Conservation (phyloP, 1,140 invertebrate species). For the Papilio aristodemus region DNA sequence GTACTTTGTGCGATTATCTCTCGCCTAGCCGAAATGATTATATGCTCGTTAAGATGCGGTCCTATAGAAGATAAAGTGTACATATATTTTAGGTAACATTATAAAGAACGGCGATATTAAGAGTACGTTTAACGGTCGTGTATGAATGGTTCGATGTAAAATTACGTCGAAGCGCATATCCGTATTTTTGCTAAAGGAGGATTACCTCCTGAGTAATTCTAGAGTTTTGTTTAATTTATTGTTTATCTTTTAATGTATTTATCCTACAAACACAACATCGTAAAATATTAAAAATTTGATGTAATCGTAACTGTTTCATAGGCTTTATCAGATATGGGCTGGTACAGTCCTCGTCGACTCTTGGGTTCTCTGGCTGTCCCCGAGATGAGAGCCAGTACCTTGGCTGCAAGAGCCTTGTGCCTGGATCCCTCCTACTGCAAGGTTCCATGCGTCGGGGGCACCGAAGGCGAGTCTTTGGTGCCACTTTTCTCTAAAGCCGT, state of each 20-base stretch:
- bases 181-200: too few species aligned
- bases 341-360: conserved; percentile 67
- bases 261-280: too few species aligned
- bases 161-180: too few species aligned
- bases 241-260: too few species aligned
- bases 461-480: conserved; percentile 65
- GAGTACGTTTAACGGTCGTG: too few species aligned
- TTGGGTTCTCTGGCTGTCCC: conserved; percentile 68
- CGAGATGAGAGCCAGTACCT: conserved; percentile 70
- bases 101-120: too few species aligned
- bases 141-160: too few species aligned
- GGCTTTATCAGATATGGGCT: conserved; percentile 70
- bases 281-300: neutral
- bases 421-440: conserved; percentile 65
- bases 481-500: conserved; percentile 72
- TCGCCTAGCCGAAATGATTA: neutral
- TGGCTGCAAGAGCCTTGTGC: conserved; percentile 63
- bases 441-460: conserved; percentile 69
- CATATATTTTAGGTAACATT: too few species aligned
- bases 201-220: too few species aligned
- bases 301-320: conserved; percentile 35
- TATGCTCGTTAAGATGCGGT: too few species aligned
- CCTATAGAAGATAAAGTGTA: too few species aligned
- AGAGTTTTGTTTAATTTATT: too few species aligned
- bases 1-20: neutral